phyloP scores from a whole-genome alignment of 2,797 vertebrate genomes.

The Buceros bicornis region DNA sequence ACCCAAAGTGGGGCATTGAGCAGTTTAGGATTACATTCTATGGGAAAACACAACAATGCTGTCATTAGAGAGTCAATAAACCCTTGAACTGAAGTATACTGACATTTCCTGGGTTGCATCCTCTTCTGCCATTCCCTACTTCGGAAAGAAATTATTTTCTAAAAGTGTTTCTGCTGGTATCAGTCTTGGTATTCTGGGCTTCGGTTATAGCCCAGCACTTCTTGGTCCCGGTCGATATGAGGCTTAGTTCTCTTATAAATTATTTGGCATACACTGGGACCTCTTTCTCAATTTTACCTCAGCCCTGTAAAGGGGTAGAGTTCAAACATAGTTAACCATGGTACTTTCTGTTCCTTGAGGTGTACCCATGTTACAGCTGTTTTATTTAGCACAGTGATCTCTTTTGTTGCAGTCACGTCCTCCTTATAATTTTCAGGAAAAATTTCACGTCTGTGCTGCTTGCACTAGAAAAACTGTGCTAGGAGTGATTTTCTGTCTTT shows the following conservation, averaged over 20 bases:
- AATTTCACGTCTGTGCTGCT: not conserved
- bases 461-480: not conserved
- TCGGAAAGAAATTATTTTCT: not conserved
- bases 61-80: not conserved
- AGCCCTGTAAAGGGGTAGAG: not conserved
- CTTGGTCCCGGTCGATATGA: not conserved
- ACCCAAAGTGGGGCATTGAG: not conserved
- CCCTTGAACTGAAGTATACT: not conserved
- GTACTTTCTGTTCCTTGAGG: not conserved
- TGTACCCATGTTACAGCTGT: not conserved
- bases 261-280: not conserved
- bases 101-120: not conserved
- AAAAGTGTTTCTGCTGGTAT: conserved; percentile 1
- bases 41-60: not conserved
- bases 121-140: not conserved
- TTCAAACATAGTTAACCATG: not conserved
- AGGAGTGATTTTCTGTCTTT: not conserved
- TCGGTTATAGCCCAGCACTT: not conserved
- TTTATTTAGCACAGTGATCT: not conserved
- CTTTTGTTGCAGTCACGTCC: not conserved
- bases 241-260: not conserved
- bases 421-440: not conserved
- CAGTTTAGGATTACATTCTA: not conserved
- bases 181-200: not conserved
- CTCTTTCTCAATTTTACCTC: not conserved